phyloP scores from a whole-genome alignment of 1,140 invertebrate species.

The Drosophila jambulina region DNA sequence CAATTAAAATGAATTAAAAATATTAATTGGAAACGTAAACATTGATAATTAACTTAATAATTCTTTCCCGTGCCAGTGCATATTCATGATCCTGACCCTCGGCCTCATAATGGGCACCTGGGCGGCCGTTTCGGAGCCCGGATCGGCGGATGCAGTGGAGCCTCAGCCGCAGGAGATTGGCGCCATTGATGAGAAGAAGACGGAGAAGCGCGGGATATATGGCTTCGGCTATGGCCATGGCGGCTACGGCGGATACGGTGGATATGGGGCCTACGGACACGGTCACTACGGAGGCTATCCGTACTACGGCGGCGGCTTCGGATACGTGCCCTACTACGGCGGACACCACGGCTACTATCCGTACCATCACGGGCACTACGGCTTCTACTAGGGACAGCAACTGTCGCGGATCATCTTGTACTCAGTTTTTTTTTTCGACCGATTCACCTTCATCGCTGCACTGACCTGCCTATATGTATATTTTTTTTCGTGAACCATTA shows the following conservation, averaged over 20 bases:
- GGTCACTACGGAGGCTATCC: constrained; percentile 57
- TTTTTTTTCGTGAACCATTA: constrained; percentile 28
- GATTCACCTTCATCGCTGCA: constrained; percentile 46
- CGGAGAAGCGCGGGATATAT: constrained; percentile 76
- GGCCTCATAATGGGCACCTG: constrained; percentile 47
- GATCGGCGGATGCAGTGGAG: constrained; percentile 16
- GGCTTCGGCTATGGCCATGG: constrained; percentile 72
- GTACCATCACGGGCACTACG: constrained; percentile 73
- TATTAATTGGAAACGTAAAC: not conserved
- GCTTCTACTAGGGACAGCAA: constrained; percentile 55
- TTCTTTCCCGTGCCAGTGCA: constrained; percentile 48
- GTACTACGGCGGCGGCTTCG: constrained; percentile 67
- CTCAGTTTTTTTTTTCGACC: constrained; percentile 36
- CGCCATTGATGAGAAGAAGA: constrained; percentile 69
- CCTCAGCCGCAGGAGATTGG: constrained; percentile 26
- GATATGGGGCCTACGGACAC: constrained; percentile 62
- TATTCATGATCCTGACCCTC: constrained; percentile 63
- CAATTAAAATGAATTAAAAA: not conserved
- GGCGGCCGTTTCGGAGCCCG: constrained; percentile 64
- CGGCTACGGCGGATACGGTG: constrained; percentile 37
- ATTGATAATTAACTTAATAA: not conserved
- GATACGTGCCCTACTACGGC: constrained; percentile 71
- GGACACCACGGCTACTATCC: constrained; percentile 74
- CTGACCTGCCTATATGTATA: constrained; percentile 25
- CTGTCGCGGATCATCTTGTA: constrained; percentile 19